These are phyloP conservation scores for Stegodyphus mimosarum DNA, from an alignment of 1,140 invertebrate genomes.

Conservation along the genomic window DNA sequence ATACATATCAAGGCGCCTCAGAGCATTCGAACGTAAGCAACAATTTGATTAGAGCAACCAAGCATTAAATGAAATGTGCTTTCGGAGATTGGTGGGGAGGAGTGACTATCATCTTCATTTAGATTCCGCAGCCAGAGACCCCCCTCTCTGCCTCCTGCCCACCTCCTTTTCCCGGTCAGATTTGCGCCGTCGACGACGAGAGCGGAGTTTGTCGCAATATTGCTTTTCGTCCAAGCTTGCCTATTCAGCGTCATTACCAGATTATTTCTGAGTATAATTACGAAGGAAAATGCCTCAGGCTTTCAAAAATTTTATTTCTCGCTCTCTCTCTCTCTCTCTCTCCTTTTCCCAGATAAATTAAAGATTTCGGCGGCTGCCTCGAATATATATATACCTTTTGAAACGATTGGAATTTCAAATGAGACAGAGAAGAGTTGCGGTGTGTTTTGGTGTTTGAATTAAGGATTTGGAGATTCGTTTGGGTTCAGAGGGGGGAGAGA, in stretches of 20 bases:
- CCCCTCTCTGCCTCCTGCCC: background rate
- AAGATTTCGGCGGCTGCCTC: constrained; percentile 23
- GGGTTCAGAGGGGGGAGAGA: background rate
- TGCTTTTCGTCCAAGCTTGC: constrained; percentile 37
- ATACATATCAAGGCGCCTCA: constrained; percentile 41
- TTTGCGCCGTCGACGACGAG: background rate
- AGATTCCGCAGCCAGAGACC: constrained; percentile 25
- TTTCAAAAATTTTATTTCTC: constrained; percentile 29
- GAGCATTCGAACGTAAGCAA: constrained; percentile 40
- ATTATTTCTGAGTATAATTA: constrained; percentile 51
- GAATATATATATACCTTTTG: background rate
- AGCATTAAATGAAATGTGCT: constrained; percentile 54
- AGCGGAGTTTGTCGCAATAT: constrained; percentile 28
- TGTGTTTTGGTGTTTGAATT: background rate
- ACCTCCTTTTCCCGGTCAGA: background rate
- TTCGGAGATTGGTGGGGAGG: constrained; percentile 6
- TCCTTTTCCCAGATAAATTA: constrained; percentile 23
- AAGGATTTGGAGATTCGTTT: background rate
- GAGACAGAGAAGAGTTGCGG: background rate
- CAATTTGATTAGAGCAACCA: constrained; percentile 53
- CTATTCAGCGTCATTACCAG: constrained; percentile 37
- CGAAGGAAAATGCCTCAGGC: constrained; percentile 30
- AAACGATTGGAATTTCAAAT: constrained; percentile 35
- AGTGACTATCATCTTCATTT: constrained; percentile 48
- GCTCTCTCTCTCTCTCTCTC: too few relatives aligned